phyloP scores from a whole-genome alignment of 2,888 invertebrate species.

The Tanypteryx hageni region DNA sequence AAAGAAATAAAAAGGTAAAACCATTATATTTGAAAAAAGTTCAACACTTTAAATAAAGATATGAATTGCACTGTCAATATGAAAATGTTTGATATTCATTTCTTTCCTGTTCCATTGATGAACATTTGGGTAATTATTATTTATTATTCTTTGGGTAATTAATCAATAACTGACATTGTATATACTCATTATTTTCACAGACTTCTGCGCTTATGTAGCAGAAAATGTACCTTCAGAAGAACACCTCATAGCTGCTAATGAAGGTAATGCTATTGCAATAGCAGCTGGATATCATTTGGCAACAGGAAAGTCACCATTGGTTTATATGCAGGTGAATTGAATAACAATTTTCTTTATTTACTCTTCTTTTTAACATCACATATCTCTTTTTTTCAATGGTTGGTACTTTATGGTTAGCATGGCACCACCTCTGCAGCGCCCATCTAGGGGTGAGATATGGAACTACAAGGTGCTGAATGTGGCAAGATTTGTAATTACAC shows the following conservation, averaged over 20 bases:
- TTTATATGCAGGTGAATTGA: slow-evolving; percentile 72
- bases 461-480: no score
- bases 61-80: no score
- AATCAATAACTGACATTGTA: background rate
- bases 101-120: no score
- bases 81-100: no score
- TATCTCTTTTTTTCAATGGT: background rate
- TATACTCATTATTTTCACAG: slow-evolving; percentile 69
- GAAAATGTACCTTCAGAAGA: slow-evolving; percentile 72
- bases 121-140: background rate
- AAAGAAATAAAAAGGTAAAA: no score
- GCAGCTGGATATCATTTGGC: slow-evolving; percentile 75
- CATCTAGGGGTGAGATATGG: no score
- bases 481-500: no score
- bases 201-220: slow-evolving; percentile 75
- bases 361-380: background rate
- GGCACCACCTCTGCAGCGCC: no score
- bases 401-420: no score
- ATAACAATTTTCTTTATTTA: background rate
- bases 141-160: background rate
- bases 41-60: no score
- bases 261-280: slow-evolving; percentile 74
- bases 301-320: slow-evolving; percentile 73
- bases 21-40: no score
- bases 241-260: slow-evolving; percentile 75